Conservation (phyloP, 1,140 invertebrate species). For the Lasaia peninsularis region DNA sequence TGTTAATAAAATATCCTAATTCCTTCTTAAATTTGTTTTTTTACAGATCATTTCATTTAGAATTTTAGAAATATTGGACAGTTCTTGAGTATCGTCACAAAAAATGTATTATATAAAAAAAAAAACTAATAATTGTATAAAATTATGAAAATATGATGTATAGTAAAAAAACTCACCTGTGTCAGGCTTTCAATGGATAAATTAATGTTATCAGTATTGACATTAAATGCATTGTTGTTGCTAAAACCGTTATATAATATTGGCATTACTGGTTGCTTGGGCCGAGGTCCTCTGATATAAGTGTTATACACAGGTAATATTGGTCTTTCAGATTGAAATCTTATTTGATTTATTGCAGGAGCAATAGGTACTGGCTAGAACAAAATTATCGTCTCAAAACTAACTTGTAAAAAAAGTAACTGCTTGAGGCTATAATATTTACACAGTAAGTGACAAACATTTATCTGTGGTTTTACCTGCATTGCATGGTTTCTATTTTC, state of each 20-base stretch:
- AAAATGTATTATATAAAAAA: too few relatives aligned
- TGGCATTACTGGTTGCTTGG: slow-evolving; percentile 35
- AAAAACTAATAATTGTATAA: too few relatives aligned
- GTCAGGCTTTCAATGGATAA: slow-evolving; percentile 70
- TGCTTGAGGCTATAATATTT: too few relatives aligned
- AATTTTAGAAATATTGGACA: too few relatives aligned
- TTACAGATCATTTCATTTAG: too few relatives aligned
- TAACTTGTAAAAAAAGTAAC: background rate
- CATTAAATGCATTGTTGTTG: slow-evolving; percentile 28
- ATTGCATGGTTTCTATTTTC: too few relatives aligned
- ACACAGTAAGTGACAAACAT: too few relatives aligned
- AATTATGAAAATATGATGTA: too few relatives aligned
- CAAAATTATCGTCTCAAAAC: background rate
- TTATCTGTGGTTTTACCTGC: too few relatives aligned
- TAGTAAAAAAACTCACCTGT: slow-evolving; percentile 43
- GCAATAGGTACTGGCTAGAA: slow-evolving; percentile 38
- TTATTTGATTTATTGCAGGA: slow-evolving; percentile 29
- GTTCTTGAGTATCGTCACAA: too few relatives aligned
- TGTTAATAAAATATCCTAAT: too few relatives aligned
- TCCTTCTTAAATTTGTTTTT: too few relatives aligned
- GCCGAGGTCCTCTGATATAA: slow-evolving; percentile 34
- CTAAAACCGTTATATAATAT: slow-evolving; percentile 53
- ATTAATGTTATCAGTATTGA: slow-evolving; percentile 65
- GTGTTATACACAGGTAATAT: slow-evolving; percentile 14
- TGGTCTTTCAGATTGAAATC: slow-evolving; percentile 39